Conservation (phyloP, 1,140 invertebrate genomes). For the Zaprionus kolodkinae region DNA sequence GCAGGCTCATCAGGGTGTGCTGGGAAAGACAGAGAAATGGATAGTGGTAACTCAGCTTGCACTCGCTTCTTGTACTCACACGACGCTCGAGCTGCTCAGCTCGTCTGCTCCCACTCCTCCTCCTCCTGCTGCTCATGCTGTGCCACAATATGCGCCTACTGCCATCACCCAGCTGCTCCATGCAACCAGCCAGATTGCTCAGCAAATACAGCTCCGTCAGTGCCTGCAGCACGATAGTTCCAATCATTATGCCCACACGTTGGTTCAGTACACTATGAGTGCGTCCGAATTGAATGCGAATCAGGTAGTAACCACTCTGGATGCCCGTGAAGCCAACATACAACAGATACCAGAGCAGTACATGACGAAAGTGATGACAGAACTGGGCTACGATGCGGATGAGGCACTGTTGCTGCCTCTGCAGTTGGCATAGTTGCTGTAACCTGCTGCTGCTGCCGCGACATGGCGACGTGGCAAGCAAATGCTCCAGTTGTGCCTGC, state of each 20-base stretch:
- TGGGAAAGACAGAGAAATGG: not conserved
- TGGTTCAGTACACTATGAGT: not conserved
- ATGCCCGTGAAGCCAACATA: not conserved
- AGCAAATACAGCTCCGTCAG: slow-evolving; percentile 16
- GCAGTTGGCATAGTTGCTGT: not conserved
- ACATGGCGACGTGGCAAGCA: not conserved
- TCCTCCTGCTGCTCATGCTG: not conserved
- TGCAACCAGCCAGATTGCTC: not conserved
- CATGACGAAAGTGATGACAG: slow-evolving; percentile 11
- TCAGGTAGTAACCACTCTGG: slow-evolving; percentile 12
- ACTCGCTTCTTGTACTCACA: not conserved
- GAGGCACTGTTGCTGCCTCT: slow-evolving; percentile 1
- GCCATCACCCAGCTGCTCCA: not conserved
- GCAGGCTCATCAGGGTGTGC: not conserved
- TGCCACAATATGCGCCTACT: not conserved
- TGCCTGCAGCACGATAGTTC: not conserved
- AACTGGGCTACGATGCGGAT: not conserved
- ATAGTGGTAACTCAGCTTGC: not conserved
- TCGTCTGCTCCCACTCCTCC: not conserved
- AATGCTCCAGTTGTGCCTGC: not conserved
- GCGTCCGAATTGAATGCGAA: slow-evolving; percentile 14
- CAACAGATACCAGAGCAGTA: slow-evolving; percentile 8
- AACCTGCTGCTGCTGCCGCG: too few relatives aligned
- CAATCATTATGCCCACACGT: not conserved
- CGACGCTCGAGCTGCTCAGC: not conserved